Evolutionary conservation across 2,797 vertebrate species (phyloP).

Genomic region (Helostoma temminkii): DNA sequence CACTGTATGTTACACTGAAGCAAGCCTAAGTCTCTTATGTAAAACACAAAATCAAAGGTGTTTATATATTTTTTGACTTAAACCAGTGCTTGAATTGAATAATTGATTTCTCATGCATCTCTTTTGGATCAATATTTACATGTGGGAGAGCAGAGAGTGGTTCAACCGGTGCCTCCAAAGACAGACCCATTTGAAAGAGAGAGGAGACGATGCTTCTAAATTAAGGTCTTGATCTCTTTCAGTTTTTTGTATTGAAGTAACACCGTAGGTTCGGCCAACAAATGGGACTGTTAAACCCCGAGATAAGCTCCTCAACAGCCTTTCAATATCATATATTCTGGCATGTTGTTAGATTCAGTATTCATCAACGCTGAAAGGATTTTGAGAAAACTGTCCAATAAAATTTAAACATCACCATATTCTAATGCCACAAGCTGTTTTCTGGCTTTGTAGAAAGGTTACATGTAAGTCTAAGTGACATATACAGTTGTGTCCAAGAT

Average conservation of each 20-base stretch:
- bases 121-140: slow-evolving; percentile 72
- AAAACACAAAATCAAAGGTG: slow-evolving; percentile 64
- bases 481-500: slow-evolving; percentile 12
- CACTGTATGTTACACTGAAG: slow-evolving; percentile 2
- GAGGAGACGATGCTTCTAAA: slow-evolving; percentile 56
- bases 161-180: slow-evolving; percentile 53
- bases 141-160: slow-evolving; percentile 62
- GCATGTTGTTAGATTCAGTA: slow-evolving; percentile 32
- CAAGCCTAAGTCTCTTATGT: slow-evolving; percentile 48
- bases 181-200: slow-evolving; percentile 48
- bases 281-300: slow-evolving; percentile 49
- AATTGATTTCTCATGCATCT: slow-evolving; percentile 72
- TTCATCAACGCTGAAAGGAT: slow-evolving; percentile 37
- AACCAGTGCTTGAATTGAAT: slow-evolving; percentile 61
- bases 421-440: slow-evolving; percentile 53
- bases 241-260: slow-evolving; percentile 47
- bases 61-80: slow-evolving; percentile 69
- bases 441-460: slow-evolving; percentile 34
- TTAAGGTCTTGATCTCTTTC: slow-evolving; percentile 52
- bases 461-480: slow-evolving; percentile 32
- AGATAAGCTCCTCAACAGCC: slow-evolving; percentile 45
- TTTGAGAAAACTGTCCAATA: slow-evolving; percentile 59
- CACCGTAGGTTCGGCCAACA: slow-evolving; percentile 41
- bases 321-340: slow-evolving; percentile 32
- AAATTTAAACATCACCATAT: slow-evolving; percentile 39